Base-by-base conservation (phyloP, 2,888 invertebrate genomes). In the Diarsia mendica region DNA sequence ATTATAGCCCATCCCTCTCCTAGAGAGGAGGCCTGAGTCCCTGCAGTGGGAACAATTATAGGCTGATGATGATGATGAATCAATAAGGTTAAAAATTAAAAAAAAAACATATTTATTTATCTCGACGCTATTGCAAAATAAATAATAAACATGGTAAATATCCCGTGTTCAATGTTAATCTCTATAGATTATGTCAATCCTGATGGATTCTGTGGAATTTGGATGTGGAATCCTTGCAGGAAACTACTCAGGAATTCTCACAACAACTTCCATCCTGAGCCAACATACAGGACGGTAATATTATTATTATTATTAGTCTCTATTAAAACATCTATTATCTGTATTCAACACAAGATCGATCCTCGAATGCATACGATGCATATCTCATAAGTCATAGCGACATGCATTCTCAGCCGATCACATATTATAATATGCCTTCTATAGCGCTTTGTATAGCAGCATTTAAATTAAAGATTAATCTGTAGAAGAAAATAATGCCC, bases 391-490 rank as follows among this genome's bases (percentile, higher is more conserved):
- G 63, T 85, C 79, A 84, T 82, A 77, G 66, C 79, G 64, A 83
- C 65, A 70, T 61, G 66, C 79, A 75, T 83, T 87, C 77, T 77
- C 63, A 65, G 70, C n/a, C 58, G 64, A 77, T 73, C 84, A 65
- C 72, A 81, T 67, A 65, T 58, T 66, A 82, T 80, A 79, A 82
- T 87, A 83, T 80, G 67, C 64, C 60, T 80, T 66, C 72, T 77
- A 80, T 82, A 58, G 49, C 53, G 39, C 49, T 84, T 83, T 81
- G 77, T 77, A 77, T 48, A 84, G 72, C 75, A 82, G 85, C 83
- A 87, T 92, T 90, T 90, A 91, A 91, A 91, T 92, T 88, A 89
- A 88, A 92, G 90, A 93, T 91, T 92, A 93, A 92, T 92, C 90
- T 91, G 83, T 87, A 87, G 87, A 87, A 86, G 85, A 89, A 81